phyloP scores from a whole-genome alignment of 1,140 invertebrate species.

The Drosophila tsacasi region DNA sequence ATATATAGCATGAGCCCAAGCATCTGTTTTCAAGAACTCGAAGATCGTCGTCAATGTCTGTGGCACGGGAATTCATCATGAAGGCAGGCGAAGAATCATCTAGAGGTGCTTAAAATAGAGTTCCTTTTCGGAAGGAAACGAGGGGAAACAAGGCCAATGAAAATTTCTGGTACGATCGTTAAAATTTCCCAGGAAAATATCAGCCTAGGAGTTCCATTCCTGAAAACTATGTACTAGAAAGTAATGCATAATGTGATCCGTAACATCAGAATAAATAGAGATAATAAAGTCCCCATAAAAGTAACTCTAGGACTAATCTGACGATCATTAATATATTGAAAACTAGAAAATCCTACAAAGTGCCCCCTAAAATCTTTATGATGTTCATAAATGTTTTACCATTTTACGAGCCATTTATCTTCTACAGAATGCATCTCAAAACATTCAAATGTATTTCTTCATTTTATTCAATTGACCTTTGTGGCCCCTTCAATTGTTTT shows the following conservation, averaged over 20 bases:
- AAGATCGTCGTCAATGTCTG: slow-evolving; percentile 39
- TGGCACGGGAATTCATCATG: slow-evolving; percentile 30
- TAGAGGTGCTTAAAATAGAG: slow-evolving; percentile 30
- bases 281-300: neutral
- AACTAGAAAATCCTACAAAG: too few species aligned
- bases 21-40: slow-evolving; percentile 35
- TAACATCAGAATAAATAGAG: neutral
- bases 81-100: slow-evolving; percentile 14
- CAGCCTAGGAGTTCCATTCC: neutral
- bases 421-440: slow-evolving; percentile 4
- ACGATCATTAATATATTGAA: neutral
- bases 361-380: neutral
- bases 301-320: too few species aligned
- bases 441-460: slow-evolving; percentile 17
- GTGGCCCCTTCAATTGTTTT: neutral
- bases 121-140: slow-evolving; percentile 10
- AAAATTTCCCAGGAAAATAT: neutral
- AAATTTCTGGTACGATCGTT: slow-evolving; percentile 7
- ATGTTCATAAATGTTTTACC: slow-evolving; percentile 2
- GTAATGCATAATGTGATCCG: too few species aligned
- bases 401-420: slow-evolving; percentile 17
- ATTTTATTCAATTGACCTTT: slow-evolving; percentile 26
- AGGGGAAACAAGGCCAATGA: neutral
- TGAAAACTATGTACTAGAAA: neutral
- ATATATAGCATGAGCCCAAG: slow-evolving; percentile 36